Conservation (phyloP, 1,140 invertebrate genomes). For the Drosophila yakuba region DNA sequence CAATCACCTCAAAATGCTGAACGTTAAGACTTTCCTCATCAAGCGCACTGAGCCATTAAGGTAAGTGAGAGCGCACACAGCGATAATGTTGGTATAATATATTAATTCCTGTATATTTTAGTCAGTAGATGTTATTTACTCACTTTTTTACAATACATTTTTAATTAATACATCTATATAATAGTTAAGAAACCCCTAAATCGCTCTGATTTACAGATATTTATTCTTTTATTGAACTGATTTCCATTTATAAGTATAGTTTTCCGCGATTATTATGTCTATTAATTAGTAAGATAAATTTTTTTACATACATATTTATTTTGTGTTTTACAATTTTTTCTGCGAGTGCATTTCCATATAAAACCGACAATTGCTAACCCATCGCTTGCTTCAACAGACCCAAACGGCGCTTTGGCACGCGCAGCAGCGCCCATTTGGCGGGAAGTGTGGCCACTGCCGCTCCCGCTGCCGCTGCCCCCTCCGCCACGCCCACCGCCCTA, state of each 20-base stretch:
- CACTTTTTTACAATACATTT: too few species aligned
- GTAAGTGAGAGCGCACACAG: conserved; percentile 76
- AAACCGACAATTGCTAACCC: conserved; percentile 16
- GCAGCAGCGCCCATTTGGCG: conserved; percentile 72
- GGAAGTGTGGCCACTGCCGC: conserved; percentile 37
- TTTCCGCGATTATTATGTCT: too few species aligned
- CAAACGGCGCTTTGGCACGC: conserved; percentile 79
- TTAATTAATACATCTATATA: too few species aligned
- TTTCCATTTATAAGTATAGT: too few species aligned
- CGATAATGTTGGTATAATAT: background rate
- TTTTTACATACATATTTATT: too few species aligned
- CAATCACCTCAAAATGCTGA: conserved; percentile 93
- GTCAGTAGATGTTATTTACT: too few species aligned
- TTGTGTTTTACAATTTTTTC: background rate
- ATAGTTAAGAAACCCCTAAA: too few species aligned
- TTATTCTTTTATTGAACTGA: too few species aligned
- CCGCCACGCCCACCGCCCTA: conserved; percentile 36
- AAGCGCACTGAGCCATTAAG: conserved; percentile 91
- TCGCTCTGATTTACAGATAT: too few species aligned
- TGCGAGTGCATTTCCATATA: background rate
- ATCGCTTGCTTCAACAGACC: conserved; percentile 45
- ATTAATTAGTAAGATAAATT: too few species aligned
- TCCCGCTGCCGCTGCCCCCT: conserved; percentile 11
- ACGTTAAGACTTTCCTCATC: conserved; percentile 97
- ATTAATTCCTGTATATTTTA: too few species aligned